Evolutionary conservation across 1,140 invertebrate species (phyloP).

Genomic region (Panagrolaimus sp.): DNA sequence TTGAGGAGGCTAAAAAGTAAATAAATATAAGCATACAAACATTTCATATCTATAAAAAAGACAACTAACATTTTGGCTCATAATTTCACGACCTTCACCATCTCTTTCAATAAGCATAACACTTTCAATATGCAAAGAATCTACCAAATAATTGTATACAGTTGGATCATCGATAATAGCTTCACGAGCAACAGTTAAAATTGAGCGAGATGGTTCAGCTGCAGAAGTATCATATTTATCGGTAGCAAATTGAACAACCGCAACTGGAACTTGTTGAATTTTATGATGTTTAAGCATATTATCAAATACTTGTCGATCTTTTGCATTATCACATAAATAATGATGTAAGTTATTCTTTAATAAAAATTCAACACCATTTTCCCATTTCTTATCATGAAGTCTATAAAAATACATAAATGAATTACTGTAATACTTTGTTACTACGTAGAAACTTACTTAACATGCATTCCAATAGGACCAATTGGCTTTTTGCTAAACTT

Average conservation of each 20-base stretch:
- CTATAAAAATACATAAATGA: too few relatives aligned
- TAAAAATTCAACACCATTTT: slow-evolving; percentile 24
- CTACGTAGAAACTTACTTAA: too few relatives aligned
- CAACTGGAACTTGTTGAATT: slow-evolving; percentile 14
- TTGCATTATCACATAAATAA: slow-evolving; percentile 29
- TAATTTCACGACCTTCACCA: slow-evolving; percentile 37
- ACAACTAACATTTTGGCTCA: slow-evolving; percentile 30
- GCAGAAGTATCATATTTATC: neutral
- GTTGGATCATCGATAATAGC: slow-evolving; percentile 35
- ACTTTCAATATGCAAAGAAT: slow-evolving; percentile 23
- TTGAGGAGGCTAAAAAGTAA: slow-evolving; percentile 39
- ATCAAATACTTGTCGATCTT: slow-evolving; percentile 25
- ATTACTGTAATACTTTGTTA: too few relatives aligned
- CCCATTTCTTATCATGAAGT: slow-evolving; percentile 34
- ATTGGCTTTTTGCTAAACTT: slow-evolving; percentile 26
- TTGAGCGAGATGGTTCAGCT: neutral
- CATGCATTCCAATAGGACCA: slow-evolving; percentile 19
- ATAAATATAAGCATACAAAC: slow-evolving; percentile 7
- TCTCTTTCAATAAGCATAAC: slow-evolving; percentile 42
- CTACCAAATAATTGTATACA: slow-evolving; percentile 34
- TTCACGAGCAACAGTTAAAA: slow-evolving; percentile 27
- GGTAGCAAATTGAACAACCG: neutral
- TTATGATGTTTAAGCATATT: slow-evolving; percentile 4
- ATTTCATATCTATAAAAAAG: neutral
- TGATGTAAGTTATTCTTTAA: slow-evolving; percentile 17